phyloP scores from a whole-genome alignment of 1,140 invertebrate genomes.

The Sesamia nonagrioides region DNA sequence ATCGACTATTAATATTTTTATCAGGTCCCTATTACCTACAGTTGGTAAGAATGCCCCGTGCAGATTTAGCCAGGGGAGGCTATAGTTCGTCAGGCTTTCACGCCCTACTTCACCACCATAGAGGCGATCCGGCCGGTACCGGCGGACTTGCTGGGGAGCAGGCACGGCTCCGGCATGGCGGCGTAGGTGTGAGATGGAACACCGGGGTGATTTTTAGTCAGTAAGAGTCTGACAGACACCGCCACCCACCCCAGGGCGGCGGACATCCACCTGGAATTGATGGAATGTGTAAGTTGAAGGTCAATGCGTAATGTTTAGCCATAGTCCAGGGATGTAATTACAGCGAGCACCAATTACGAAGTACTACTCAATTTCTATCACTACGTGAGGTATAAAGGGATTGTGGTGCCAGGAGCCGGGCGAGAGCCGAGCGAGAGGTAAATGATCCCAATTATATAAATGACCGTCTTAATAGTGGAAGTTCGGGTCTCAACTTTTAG shows the following conservation, averaged over 20 bases:
- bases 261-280: too few relatives aligned
- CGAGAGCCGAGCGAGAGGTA: conserved; percentile 27
- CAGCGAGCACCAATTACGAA: conserved; percentile 52
- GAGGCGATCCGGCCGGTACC: too few relatives aligned
- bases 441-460: background rate
- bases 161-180: too few relatives aligned
- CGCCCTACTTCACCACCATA: too few relatives aligned
- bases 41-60: background rate
- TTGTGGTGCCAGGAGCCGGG: background rate
- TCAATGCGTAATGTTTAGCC: conserved; percentile 17
- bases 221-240: too few relatives aligned
- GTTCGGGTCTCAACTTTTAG: background rate
- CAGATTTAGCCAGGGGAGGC: too few relatives aligned
- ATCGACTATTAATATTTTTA: conserved; percentile 5
- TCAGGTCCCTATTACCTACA: background rate
- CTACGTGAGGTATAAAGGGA: conserved; percentile 39
- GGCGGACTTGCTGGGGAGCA: too few relatives aligned
- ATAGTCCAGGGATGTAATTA: conserved; percentile 44
- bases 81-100: too few relatives aligned
- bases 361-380: conserved; percentile 57
- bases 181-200: too few relatives aligned
- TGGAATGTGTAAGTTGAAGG: background rate
- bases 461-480: conserved; percentile 5
- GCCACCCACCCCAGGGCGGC: too few relatives aligned
- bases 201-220: too few relatives aligned